phyloP scores from a whole-genome alignment of 2,888 invertebrate species.

The Epirrhoe tristata region DNA sequence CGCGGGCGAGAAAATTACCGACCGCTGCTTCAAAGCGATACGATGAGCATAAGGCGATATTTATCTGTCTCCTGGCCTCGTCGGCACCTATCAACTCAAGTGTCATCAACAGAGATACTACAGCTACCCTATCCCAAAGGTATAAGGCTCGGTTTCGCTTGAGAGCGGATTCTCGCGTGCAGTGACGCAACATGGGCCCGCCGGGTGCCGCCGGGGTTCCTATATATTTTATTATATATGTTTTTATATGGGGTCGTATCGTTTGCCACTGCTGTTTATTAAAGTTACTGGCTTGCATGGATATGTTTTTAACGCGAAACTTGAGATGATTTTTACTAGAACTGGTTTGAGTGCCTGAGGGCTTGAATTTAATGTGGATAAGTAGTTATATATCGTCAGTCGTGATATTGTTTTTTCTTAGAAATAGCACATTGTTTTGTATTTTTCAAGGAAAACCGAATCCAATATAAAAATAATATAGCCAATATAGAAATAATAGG shows the following conservation, averaged over 20 bases:
- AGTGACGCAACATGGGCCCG: constrained; percentile 65
- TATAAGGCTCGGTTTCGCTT: constrained; percentile 46
- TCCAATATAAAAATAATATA: too few relatives aligned
- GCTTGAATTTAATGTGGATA: too few relatives aligned
- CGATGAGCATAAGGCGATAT: constrained; percentile 69
- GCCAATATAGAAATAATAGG: too few relatives aligned
- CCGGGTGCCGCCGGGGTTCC: constrained; percentile 50
- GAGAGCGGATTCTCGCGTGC: constrained; percentile 51
- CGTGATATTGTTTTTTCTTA: too few relatives aligned
- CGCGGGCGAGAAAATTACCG: constrained; percentile 61
- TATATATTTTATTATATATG: constrained; percentile 13
- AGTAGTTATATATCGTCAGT: too few relatives aligned
- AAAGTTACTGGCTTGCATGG: background rate
- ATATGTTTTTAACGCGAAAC: background rate
- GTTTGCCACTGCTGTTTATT: constrained; percentile 23
- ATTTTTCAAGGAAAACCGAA: too few relatives aligned
- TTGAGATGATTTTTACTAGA: background rate
- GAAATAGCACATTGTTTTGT: too few relatives aligned
- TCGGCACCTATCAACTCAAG: constrained; percentile 62
- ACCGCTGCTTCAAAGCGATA: constrained; percentile 68
- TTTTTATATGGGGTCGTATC: constrained; percentile 26
- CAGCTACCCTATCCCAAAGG: constrained; percentile 33
- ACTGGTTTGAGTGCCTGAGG: background rate
- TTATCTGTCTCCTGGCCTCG: constrained; percentile 70
- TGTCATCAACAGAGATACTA: constrained; percentile 42